Evolutionary conservation across 2,113 vertebrate species (phyloP).

Genomic region (Platichthys stellatus): DNA sequence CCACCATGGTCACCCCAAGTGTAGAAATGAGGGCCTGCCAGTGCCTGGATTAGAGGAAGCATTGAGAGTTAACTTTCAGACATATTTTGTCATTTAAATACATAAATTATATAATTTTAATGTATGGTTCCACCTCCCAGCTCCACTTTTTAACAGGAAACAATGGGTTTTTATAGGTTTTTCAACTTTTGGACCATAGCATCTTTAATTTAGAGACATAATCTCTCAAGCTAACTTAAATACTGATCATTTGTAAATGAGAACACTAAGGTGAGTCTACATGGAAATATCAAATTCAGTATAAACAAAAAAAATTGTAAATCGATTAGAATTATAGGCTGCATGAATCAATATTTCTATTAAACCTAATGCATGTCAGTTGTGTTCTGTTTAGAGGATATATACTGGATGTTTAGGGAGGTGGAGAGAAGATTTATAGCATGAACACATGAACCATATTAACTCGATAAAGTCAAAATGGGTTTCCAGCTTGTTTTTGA

Average conservation of each 20-base stretch:
- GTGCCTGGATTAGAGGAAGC: conserved; percentile 80
- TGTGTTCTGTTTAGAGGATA: no score
- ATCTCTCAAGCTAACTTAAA: not conserved
- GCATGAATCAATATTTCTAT: not conserved
- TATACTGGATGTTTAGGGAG: no score
- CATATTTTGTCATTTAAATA: not conserved
- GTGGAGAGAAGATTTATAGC: no score
- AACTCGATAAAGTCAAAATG: no score
- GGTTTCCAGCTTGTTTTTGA: no score
- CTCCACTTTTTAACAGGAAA: not conserved
- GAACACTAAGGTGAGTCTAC: not conserved
- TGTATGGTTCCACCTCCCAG: not conserved
- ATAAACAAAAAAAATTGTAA: no score
- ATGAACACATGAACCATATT: no score
- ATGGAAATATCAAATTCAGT: not conserved
- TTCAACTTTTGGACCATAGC: no score
- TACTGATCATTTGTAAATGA: not conserved
- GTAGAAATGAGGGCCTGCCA: conserved; percentile 95
- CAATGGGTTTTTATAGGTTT: not conserved
- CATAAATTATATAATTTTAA: not conserved
- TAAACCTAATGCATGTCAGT: no score
- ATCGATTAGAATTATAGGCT: no score
- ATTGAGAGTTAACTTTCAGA: not conserved
- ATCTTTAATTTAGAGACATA: not conserved
- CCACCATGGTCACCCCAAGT: conserved; percentile 98